Base-by-base conservation (phyloP, 2,888 invertebrate genomes). In the Euzetes globulus region DNA sequence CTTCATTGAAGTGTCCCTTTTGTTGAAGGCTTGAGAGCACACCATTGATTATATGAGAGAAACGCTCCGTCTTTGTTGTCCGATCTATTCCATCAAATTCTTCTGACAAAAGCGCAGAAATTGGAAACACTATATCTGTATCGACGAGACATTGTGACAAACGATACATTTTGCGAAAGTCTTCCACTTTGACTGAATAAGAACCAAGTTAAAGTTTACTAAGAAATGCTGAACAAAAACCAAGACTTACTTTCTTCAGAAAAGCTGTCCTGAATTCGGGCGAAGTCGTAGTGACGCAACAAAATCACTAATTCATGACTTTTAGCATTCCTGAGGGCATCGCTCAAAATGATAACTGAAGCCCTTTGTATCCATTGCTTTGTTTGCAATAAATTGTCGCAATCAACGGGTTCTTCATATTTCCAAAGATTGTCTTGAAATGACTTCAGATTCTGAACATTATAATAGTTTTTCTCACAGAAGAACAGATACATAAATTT, bases 281-380 rank as follows among this genome's bases (percentile, higher is more conserved):
- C 71, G 58, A 74, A 74, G 25, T 74, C 75, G 29, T 75, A 65
- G 50, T 76, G 76, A 9, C 76, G 50, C 9, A 76, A 50, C 15
- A 76, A 33, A 22, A 76, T 71, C 17, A 55, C 27, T 17, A 76
- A 63, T 52, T 76, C 74, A 63, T 70, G 74, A n/a, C 22, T 55
- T 19, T 47, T 45, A 15, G 74, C 63, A 71, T 70, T 50, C 41
- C 55, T 37, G 25, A 76, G 52, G 15, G 71, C 68, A 71, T 47
- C 50, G 1, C 50, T 58, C 11, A 76, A 27, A 5, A 76, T 58
- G 19, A 65, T 71, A 7, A 76, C 27, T 9, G 47, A 41, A 25
- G 75, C 37, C 47, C 71, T 41, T 65, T 76, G 74, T n/a, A 76
- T 76, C 74, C 71, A 76, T n/a, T 37, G 25, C 29, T 75, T 75